Evolutionary conservation across 2,113 vertebrate species (phyloP).

Genomic region (Muntiacus reevesi): DNA sequence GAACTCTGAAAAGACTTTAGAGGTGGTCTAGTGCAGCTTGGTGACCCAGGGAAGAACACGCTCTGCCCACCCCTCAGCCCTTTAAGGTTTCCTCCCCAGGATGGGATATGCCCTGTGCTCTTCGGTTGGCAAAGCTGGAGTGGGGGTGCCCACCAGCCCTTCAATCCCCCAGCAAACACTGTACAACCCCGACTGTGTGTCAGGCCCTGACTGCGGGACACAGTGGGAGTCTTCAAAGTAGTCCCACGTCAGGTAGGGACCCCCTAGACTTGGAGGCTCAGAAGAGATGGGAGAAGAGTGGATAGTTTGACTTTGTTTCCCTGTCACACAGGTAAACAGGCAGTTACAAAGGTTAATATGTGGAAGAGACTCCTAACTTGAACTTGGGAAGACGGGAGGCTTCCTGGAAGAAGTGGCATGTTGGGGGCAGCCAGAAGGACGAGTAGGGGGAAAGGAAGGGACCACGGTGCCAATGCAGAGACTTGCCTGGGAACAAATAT

Average conservation of each 20-base stretch:
- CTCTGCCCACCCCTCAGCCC: background rate
- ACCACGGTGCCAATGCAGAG: background rate
- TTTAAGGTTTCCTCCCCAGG: background rate
- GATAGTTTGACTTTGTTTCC: background rate
- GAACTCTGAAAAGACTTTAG: background rate
- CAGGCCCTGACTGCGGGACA: background rate
- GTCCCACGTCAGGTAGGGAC: background rate
- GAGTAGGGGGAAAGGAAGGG: background rate
- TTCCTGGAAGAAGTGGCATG: background rate
- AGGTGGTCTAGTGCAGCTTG: too few relatives aligned
- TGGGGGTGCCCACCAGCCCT: background rate
- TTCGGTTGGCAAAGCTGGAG: background rate
- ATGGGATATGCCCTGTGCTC: fast-evolving
- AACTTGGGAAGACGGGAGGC: background rate
- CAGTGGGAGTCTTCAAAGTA: background rate
- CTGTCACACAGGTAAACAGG: background rate
- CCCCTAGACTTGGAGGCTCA: background rate
- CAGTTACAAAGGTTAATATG: background rate
- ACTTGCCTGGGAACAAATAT: background rate
- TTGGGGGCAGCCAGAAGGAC: background rate
- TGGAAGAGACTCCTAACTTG: background rate
- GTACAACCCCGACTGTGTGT: too few relatives aligned
- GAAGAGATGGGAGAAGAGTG: background rate
- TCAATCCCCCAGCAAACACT: background rate
- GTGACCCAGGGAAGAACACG: background rate